Evolutionary conservation across 2,888 invertebrate genomes (phyloP).

Genomic region (Heliconius cydno): DNA sequence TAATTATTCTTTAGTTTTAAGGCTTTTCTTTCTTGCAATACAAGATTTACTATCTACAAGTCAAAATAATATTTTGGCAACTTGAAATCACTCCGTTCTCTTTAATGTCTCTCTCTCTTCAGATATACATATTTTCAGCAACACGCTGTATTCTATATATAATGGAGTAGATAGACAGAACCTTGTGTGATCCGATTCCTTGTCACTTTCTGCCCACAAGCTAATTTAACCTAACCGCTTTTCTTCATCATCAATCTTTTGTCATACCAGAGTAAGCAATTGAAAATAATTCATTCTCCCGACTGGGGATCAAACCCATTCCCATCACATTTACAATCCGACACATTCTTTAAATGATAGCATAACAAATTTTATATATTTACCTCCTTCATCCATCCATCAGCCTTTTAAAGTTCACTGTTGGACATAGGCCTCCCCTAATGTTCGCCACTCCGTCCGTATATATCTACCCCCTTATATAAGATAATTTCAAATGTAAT

Average conservation of each 20-base stretch:
- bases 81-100: too few species aligned
- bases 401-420: too few species aligned
- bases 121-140: not conserved
- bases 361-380: not conserved
- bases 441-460: too few species aligned
- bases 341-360: not conserved
- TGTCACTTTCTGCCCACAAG: not conserved
- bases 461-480: not conserved
- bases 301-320: not conserved
- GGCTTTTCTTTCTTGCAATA: not conserved
- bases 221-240: too few species aligned
- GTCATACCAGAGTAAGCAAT: not conserved
- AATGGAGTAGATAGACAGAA: not conserved
- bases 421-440: too few species aligned
- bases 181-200: not conserved
- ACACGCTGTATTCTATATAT: not conserved
- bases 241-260: too few species aligned
- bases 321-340: too few species aligned
- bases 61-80: too few species aligned
- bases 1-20: not conserved
- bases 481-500: not conserved
- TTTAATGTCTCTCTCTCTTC: too few species aligned
- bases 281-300: not conserved
- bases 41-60: not conserved
- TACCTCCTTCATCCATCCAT: too few species aligned